Percentiles rank a stretch among this genome's conserved stretches.
Conservation (phyloP, 53 echinoderm and acorn worm species). For the Echinometra lucunter region DNA sequence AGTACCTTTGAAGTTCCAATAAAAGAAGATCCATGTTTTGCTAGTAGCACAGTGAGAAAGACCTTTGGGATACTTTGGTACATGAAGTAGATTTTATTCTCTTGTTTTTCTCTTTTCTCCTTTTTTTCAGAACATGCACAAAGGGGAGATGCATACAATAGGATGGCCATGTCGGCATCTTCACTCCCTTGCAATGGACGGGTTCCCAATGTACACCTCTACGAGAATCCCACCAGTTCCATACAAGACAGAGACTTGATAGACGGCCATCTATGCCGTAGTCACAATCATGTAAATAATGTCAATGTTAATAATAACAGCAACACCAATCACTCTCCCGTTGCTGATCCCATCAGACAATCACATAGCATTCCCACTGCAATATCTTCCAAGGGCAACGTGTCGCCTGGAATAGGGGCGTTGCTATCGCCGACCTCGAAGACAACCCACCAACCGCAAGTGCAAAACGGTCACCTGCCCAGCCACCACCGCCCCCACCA, state of each 20-base stretch:
- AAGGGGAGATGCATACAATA: constrained; percentile 40
- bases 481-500: constrained; percentile 50
- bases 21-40: not conserved
- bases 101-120: not conserved
- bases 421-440: constrained; percentile 44
- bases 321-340: constrained; percentile 60
- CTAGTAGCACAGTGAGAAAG: not conserved
- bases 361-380: constrained; percentile 68
- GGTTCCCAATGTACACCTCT: constrained; percentile 60
- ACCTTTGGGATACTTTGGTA: not conserved
- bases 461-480: constrained; percentile 12
- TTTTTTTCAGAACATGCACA: constrained; percentile 49
- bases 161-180: constrained; percentile 63
- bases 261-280: constrained; percentile 58
- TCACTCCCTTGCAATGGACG: constrained; percentile 61
- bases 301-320: constrained; percentile 59
- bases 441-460: constrained; percentile 30
- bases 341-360: constrained; percentile 54
- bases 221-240: constrained; percentile 61
- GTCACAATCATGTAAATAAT: constrained; percentile 69
- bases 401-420: constrained; percentile 48
- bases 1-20: not conserved
- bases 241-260: constrained; percentile 65
- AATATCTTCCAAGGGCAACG: constrained; percentile 65
- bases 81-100: not conserved